Evolutionary conservation across 2,797 vertebrate species (phyloP).

Genomic region (Meriones psammophilus): DNA sequence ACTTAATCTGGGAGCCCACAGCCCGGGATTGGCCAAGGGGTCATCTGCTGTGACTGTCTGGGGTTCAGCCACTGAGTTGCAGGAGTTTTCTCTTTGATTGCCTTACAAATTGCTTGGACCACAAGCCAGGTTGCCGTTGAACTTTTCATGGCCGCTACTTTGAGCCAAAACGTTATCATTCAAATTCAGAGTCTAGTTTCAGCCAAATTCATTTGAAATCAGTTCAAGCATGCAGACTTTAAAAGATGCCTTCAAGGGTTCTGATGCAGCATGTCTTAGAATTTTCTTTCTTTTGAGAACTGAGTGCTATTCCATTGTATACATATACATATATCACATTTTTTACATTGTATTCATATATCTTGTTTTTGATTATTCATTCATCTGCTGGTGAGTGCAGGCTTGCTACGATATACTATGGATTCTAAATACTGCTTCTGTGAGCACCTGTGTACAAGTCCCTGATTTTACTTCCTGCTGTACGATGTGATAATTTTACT

Average conservation of each 20-base stretch:
- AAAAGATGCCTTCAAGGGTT: not conserved
- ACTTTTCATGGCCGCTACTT: not conserved
- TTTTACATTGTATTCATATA: not conserved
- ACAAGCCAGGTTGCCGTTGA: not conserved
- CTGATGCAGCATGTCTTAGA: not conserved
- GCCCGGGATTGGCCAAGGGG: not conserved
- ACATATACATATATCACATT: not conserved
- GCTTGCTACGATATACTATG: not conserved
- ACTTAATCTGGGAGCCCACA: not conserved
- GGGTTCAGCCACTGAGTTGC: not conserved
- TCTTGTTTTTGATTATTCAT: not conserved
- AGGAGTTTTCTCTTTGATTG: not conserved
- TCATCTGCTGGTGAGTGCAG: not conserved
- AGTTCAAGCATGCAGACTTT: not conserved
- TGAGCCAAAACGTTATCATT: not conserved
- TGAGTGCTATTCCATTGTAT: not conserved
- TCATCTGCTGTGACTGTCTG: not conserved
- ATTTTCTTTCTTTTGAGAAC: constrained; percentile 1
- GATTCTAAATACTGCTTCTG: not conserved
- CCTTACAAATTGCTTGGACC: not conserved
- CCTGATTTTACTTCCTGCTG: not conserved
- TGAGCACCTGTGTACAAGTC: not conserved
- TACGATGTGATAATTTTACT: not conserved
- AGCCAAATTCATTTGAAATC: not conserved
- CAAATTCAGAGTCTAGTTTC: not conserved